Percentiles rank a stretch among this genome's conserved stretches.
Evolutionary conservation across 2,888 invertebrate genomes (phyloP).

Genomic region (Eurytoma californica): DNA sequence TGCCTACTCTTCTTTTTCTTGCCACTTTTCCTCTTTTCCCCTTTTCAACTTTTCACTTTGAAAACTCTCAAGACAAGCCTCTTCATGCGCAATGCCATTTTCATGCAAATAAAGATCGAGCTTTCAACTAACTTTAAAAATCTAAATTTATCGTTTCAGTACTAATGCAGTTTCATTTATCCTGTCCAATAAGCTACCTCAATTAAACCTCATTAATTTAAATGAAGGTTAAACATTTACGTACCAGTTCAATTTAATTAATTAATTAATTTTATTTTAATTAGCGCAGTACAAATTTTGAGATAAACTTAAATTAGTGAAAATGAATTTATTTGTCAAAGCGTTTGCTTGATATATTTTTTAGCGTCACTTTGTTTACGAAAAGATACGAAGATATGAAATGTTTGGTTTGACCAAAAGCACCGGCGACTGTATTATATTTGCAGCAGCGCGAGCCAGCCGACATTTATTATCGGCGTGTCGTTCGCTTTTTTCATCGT

Average conservation of each 20-base stretch:
- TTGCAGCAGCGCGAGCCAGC: constrained; percentile 22
- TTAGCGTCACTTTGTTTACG: too few species aligned
- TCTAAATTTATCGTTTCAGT: too few species aligned
- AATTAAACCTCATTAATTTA: too few species aligned
- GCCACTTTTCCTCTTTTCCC: neutral
- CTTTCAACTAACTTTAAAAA: constrained; percentile 16
- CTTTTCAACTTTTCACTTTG: too few species aligned
- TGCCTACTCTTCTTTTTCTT: neutral
- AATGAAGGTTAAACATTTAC: too few species aligned
- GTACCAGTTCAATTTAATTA: too few species aligned
- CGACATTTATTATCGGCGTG: constrained; percentile 52
- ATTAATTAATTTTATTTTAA: too few species aligned
- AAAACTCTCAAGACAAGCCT: neutral
- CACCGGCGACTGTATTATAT: constrained; percentile 42
- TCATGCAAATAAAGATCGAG: neutral
- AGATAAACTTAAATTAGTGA: too few species aligned
- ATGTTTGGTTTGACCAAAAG: constrained; percentile 19
- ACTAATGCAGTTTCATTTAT: neutral
- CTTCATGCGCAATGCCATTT: neutral
- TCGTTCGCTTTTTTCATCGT: constrained; percentile 45
- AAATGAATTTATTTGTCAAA: neutral
- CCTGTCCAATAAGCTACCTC: too few species aligned
- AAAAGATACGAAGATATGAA: neutral
- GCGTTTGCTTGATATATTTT: neutral
- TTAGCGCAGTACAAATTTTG: too few species aligned